A percentile compares a stretch with the other conserved stretches of the same genome.
phyloP scores from a whole-genome alignment of 2,113 vertebrate species.

The Lasiurus cinereus region DNA sequence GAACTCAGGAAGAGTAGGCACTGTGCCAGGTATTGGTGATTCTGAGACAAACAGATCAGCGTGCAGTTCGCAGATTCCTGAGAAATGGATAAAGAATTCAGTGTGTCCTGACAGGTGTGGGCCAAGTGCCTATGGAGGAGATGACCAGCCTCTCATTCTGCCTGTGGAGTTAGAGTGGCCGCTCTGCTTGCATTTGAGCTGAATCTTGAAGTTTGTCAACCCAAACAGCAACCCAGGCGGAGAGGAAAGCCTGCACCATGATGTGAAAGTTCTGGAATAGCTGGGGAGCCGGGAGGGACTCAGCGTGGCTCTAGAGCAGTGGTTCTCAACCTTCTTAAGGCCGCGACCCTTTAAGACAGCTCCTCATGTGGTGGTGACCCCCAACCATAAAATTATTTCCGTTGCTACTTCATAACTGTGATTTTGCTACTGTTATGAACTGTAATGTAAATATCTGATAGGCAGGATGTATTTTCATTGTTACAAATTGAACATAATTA shows the following conservation, averaged over 20 bases:
- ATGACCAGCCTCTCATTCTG: not conserved
- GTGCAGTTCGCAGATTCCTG: not conserved
- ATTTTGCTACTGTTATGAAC: too few species aligned
- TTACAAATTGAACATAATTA: too few species aligned
- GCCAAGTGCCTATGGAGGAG: not conserved
- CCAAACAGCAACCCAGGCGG: not conserved
- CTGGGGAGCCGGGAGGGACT: not conserved
- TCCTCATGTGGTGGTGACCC: too few species aligned
- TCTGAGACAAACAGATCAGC: not conserved
- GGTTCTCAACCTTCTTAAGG: too few species aligned
- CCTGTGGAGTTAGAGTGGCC: not conserved
- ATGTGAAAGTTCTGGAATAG: conserved; percentile 30
- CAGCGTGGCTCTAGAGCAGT: not conserved
- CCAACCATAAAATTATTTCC: too few species aligned
- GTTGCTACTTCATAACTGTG: too few species aligned
- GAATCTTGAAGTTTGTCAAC: not conserved
- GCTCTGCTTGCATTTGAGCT: not conserved
- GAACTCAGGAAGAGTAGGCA: not conserved
- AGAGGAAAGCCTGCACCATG: not conserved
- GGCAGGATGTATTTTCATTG: too few species aligned
- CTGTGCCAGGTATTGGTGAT: not conserved
- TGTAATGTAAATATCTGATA: too few species aligned
- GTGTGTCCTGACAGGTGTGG: not conserved
- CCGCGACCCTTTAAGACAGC: too few species aligned
- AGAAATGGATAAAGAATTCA: not conserved